Conservation (phyloP, 1,140 invertebrate genomes). For the Heliconius nattereri region DNA sequence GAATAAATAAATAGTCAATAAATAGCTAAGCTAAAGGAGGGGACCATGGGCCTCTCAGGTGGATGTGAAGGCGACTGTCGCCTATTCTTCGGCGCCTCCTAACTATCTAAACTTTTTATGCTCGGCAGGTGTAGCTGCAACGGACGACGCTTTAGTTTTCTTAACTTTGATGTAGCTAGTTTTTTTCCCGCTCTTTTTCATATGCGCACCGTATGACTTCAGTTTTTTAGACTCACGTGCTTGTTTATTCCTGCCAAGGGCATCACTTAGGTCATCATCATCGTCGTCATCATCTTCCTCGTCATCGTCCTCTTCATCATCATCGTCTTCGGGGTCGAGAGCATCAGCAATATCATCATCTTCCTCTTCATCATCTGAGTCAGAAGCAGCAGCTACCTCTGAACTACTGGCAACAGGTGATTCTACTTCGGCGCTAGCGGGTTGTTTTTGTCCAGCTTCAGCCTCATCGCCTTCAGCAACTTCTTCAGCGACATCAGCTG, state of each 20-base stretch:
- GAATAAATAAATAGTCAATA: slow-evolving; percentile 81
- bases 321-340: slow-evolving; percentile 82
- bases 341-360: slow-evolving; percentile 84
- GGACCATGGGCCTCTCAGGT: slow-evolving; percentile 73
- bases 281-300: slow-evolving; percentile 88
- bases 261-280: slow-evolving; percentile 83
- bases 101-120: slow-evolving; percentile 82
- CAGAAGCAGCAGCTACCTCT: slow-evolving; percentile 75
- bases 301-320: slow-evolving; percentile 87
- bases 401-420: slow-evolving; percentile 61
- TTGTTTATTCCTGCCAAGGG: slow-evolving; percentile 83
- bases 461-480: slow-evolving; percentile 66
- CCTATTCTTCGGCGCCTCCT: slow-evolving; percentile 54
- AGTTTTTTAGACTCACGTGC: slow-evolving; percentile 92
- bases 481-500: slow-evolving; percentile 75
- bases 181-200: slow-evolving; percentile 83
- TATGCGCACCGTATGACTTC: slow-evolving; percentile 74
- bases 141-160: slow-evolving; percentile 77
- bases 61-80: slow-evolving; percentile 60
- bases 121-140: slow-evolving; percentile 66
- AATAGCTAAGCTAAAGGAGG: slow-evolving; percentile 79
- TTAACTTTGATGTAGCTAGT: slow-evolving; percentile 76
- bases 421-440: slow-evolving; percentile 66
- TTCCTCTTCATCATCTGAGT: slow-evolving; percentile 83
- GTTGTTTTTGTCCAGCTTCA: slow-evolving; percentile 68